Conservation (phyloP, 1,140 invertebrate genomes). For the Plectrocnemia conspersa region DNA sequence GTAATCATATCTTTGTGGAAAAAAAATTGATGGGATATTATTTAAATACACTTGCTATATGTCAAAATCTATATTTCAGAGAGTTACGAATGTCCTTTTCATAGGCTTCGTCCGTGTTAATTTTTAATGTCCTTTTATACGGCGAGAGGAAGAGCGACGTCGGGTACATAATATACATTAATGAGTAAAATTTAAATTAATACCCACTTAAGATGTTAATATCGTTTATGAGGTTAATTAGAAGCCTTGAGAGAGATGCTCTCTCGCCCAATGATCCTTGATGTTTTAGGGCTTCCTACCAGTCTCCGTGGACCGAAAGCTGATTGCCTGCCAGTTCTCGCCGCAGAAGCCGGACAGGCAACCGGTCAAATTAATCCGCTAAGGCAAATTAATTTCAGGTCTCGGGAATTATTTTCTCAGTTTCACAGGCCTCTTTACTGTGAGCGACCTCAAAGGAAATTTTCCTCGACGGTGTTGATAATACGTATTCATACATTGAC, state of each 20-base stretch:
- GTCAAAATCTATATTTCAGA: too few relatives aligned
- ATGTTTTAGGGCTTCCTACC: constrained; percentile 11
- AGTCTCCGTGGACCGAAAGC: constrained; percentile 20
- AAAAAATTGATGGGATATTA: too few relatives aligned
- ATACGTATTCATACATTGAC: too few relatives aligned
- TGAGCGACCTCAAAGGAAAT: constrained; percentile 3
- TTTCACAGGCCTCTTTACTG: neutral
- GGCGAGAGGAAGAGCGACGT: too few relatives aligned
- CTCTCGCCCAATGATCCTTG: constrained; percentile 6
- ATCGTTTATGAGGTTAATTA: constrained; percentile 21
- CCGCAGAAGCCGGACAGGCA: constrained; percentile 24
- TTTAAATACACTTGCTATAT: too few relatives aligned
- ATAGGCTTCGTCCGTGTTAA: too few relatives aligned
- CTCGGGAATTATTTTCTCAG: constrained; percentile 11
- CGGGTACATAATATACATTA: too few relatives aligned
- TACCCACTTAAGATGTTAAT: constrained; percentile 19
- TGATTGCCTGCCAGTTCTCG: constrained; percentile 15
- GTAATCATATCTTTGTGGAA: too few relatives aligned
- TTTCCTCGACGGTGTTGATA: too few relatives aligned
- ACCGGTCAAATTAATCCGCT: constrained; percentile 33
- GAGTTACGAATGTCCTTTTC: too few relatives aligned
- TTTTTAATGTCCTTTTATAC: too few relatives aligned
- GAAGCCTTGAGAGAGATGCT: constrained; percentile 10
- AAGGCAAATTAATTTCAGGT: constrained; percentile 24
- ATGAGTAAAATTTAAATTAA: too few relatives aligned